Base-by-base conservation (phyloP, 2,797 vertebrate species). In the Sternarchorhynchus goeldii region DNA sequence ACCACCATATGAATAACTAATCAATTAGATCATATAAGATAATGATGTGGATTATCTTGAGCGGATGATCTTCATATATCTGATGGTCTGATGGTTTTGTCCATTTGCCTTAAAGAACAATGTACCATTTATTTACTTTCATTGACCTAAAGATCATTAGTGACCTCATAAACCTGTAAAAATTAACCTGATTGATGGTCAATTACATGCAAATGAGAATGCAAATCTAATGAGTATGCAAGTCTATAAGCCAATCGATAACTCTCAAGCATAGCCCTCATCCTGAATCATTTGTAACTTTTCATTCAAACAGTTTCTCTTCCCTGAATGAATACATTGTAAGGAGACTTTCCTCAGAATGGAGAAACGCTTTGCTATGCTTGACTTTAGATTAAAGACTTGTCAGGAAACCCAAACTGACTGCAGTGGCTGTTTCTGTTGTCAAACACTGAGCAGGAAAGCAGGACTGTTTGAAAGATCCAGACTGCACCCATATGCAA, bases 401-500 rank as follows among this genome's bases (percentile, higher is more conserved):
- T 71, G 68, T 36, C 53, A 71, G 53, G 53, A 39, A 71, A 8
- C 18, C 36, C 29, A 18, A 62, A 45, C 64, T 20, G 50, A 8
- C 60, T 66, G 62, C 55, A 59, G 3, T 34, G 50, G 62, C 59
- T 67, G 21, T 29, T 71, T 71, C 50, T 45, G n/a, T 56, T 16
- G 32, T 55, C n/a, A 25, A 21, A 70, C n/a, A 1, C 32, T 6
- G 36, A 71, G 31, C 3, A 57, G 31, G 20, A 31, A 57, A 34
- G 29, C 53, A 1, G 3, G 32, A 31, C 25, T 36, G 34, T 71
- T 45, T 67, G 53, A 73, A 68, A 50, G 60, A 70, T 60, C 36
- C 53, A 73, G 34, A 78, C 55, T 25, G 50, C 45, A 39, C 63
- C 57, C 50, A 67, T 59, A 75, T 59, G 63, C 72, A 70, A 45